These are phyloP conservation scores for Serranus cabrilla DNA, from an alignment of 2,797 vertebrate species.

Conservation along the genomic window DNA sequence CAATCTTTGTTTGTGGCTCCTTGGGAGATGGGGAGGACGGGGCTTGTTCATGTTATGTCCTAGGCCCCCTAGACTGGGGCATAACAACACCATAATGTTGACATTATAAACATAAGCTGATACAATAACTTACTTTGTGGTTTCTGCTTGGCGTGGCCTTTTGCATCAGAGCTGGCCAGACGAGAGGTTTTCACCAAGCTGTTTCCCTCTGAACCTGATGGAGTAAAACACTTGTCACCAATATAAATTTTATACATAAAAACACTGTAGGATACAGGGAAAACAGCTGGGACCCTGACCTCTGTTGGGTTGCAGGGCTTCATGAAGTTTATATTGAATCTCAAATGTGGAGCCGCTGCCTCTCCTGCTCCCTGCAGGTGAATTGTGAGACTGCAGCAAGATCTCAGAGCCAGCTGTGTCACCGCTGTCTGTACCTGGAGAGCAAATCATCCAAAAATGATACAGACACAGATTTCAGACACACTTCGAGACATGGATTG, in stretches of 20 bases:
- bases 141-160: slow-evolving; percentile 38
- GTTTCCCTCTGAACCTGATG: slow-evolving; percentile 19
- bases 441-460: slow-evolving; percentile 8
- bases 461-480: not conserved
- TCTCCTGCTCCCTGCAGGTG: slow-evolving; percentile 59
- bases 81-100: not conserved
- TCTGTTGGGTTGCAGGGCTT: slow-evolving; percentile 35
- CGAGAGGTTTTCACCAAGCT: slow-evolving; percentile 1
- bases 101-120: not conserved
- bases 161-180: slow-evolving; percentile 35
- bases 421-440: slow-evolving; percentile 61
- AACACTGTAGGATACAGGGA: not conserved
- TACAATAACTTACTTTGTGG: slow-evolving; percentile 61
- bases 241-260: not conserved
- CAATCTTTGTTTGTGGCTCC: too few relatives aligned
- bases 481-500: not conserved
- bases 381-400: slow-evolving; percentile 43
- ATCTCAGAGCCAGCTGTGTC: slow-evolving; percentile 60
- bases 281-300: slow-evolving; percentile 45
- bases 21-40: too few relatives aligned
- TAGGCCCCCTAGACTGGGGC: too few relatives aligned
- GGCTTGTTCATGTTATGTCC: too few relatives aligned
- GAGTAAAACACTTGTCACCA: not conserved
- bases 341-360: slow-evolving; percentile 16
- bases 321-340: slow-evolving; percentile 27